phyloP scores from a whole-genome alignment of 2,888 invertebrate genomes.

The Ormyrus labotus region DNA sequence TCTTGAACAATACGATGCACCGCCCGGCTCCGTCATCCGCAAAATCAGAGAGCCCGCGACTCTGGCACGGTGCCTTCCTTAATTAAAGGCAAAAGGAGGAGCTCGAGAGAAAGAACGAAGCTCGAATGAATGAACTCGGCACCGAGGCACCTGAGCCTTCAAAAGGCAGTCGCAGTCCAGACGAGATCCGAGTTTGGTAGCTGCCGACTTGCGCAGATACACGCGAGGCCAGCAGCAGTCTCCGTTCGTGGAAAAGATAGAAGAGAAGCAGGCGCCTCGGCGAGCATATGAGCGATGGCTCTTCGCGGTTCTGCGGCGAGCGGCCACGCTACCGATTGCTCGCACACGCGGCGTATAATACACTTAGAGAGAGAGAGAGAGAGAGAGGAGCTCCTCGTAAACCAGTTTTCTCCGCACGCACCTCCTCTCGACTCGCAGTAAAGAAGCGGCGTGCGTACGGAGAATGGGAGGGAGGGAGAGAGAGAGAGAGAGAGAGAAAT shows the following conservation, averaged over 20 bases:
- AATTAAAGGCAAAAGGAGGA: conserved; percentile 33
- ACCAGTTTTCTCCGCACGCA: conserved; percentile 49
- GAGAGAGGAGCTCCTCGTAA: conserved; percentile 44
- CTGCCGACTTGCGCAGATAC: conserved; percentile 1
- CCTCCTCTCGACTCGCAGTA: conserved; percentile 10
- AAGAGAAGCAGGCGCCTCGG: conserved; percentile 36
- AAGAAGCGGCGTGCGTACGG: conserved; percentile 8
- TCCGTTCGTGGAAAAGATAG: conserved; percentile 47
- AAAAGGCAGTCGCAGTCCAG: too few species aligned
- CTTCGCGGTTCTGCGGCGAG: conserved; percentile 32
- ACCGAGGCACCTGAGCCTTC: not conserved
- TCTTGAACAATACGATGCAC: conserved; percentile 3
- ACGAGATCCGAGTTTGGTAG: conserved; percentile 32
- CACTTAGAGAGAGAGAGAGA: conserved; percentile 10
- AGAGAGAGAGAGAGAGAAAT: conserved; percentile 35
- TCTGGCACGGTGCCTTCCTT: conserved; percentile 1
- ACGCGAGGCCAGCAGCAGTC: not conserved
- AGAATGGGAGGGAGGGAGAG: not conserved
- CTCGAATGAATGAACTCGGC: not conserved
- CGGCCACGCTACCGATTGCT: conserved; percentile 47
- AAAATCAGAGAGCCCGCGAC: not conserved
- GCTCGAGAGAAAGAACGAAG: not conserved
- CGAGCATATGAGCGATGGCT: conserved; percentile 49
- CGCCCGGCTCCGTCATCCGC: conserved; percentile 1
- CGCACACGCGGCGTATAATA: conserved; percentile 31